These are phyloP conservation scores for Teleopsis dalmanni DNA, from an alignment of 1,140 invertebrate species.

Conservation along the genomic window DNA sequence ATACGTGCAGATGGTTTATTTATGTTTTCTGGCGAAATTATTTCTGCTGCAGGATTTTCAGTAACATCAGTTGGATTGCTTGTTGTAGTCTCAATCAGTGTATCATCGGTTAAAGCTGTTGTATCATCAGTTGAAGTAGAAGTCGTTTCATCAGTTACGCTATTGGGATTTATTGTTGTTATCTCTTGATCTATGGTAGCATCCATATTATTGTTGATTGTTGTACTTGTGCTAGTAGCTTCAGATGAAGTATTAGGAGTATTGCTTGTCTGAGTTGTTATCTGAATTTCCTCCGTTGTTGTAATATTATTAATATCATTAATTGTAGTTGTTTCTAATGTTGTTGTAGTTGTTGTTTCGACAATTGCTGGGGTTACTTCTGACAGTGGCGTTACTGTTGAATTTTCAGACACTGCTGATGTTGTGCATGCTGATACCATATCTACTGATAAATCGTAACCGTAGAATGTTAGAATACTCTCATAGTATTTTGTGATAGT, in stretches of 20 bases:
- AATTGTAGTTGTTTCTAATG: constrained; percentile 4
- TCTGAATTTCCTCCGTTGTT: constrained; percentile 17
- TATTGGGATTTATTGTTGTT: constrained; percentile 10
- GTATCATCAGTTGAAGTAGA: constrained; percentile 17
- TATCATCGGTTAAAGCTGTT: constrained; percentile 8
- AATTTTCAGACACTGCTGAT: constrained; percentile 17
- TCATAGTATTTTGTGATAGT: constrained; percentile 61
- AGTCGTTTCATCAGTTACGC: constrained; percentile 14
- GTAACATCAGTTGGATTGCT: neutral
- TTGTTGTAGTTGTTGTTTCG: constrained; percentile 17
- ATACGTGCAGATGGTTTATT: too few species aligned
- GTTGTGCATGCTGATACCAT: too few species aligned
- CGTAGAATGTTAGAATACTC: constrained; percentile 64
- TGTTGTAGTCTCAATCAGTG: constrained; percentile 9
- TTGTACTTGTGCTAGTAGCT: neutral
- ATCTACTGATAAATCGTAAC: constrained; percentile 56
- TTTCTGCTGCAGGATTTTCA: constrained; percentile 7
- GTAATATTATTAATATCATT: constrained; percentile 13
- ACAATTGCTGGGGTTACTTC: constrained; percentile 9
- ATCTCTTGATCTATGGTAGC: constrained; percentile 7
- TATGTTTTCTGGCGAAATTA: too few species aligned
- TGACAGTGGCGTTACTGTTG: constrained; percentile 15
- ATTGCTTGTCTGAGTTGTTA: constrained; percentile 12
- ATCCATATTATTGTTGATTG: constrained; percentile 10
- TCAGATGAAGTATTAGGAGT: constrained; percentile 1